Evolutionary conservation across 2,888 invertebrate species (phyloP).

Genomic region (Fragum sueziense): DNA sequence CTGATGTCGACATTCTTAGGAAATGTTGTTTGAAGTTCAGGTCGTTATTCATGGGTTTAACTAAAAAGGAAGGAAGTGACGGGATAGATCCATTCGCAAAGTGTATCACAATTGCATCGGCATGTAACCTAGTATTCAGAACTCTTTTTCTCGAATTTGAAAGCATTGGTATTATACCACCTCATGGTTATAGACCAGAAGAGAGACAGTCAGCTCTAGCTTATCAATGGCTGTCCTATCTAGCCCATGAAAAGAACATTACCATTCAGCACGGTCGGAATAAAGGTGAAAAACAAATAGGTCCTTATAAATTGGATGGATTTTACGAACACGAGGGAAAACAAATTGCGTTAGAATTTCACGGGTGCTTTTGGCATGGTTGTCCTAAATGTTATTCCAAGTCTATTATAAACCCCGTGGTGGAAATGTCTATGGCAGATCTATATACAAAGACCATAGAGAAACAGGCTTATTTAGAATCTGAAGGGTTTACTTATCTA

Average conservation of each 20-base stretch:
- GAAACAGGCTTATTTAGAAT: too few species aligned
- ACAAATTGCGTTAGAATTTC: slow-evolving; percentile 37
- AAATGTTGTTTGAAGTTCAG: neutral
- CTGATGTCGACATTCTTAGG: neutral
- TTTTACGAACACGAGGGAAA: slow-evolving; percentile 28
- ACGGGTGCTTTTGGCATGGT: slow-evolving; percentile 39
- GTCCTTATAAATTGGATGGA: slow-evolving; percentile 31
- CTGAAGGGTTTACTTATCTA: too few species aligned
- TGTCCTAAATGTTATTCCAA: slow-evolving; percentile 21
- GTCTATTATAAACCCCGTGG: slow-evolving; percentile 34
- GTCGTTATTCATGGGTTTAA: slow-evolving; percentile 16
- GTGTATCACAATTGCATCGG: slow-evolving; percentile 49
- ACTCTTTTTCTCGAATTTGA: slow-evolving; percentile 29
- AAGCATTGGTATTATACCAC: slow-evolving; percentile 52
- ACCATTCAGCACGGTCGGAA: slow-evolving; percentile 29
- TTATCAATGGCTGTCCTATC: slow-evolving; percentile 28
- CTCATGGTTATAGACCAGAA: slow-evolving; percentile 22
- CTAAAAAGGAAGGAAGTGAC: neutral
- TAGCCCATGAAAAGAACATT: slow-evolving; percentile 7
- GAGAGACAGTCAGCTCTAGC: slow-evolving; percentile 9
- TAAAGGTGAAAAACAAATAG: slow-evolving; percentile 36
- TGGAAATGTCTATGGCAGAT: slow-evolving; percentile 27
- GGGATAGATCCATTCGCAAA: slow-evolving; percentile 44
- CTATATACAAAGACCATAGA: slow-evolving; percentile 21
- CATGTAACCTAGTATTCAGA: slow-evolving; percentile 31